Evolutionary conservation across 1,140 invertebrate genomes (phyloP), one percentile per base, ranked within the genome.

Genomic region (Trichonephila inaurata): DNA sequence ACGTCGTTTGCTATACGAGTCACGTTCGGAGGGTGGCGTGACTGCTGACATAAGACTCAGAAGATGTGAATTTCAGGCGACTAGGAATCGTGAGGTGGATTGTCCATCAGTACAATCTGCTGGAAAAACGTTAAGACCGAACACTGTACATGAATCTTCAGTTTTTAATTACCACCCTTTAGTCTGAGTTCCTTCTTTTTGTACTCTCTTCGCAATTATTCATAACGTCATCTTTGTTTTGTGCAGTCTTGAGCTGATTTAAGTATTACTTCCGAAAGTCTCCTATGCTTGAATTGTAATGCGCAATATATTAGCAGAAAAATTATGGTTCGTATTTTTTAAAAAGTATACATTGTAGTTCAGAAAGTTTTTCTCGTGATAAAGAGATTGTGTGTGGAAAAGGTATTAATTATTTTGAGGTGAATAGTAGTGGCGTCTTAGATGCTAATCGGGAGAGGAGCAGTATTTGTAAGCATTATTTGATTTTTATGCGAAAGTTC

Each of bases 41-140:
- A 92, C 91, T 92, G 66, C 91, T 92, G 91, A 87, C 85, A 92
- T 77, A 92, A 87, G 85, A 87, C 91, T 86, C 90, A 40, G 44
- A 62, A 92, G 64, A 92, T 92, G 91, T 92, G 83, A 92, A 92
- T 87, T 92, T 86, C 64, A 66, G 90, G 81, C 72, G 90, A 64
- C 81, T 60, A 60, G 51, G 61, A 86, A 92, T 92, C 91, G 91
- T 87, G 51, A 92, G 91, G 87, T 92, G 83, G 91, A 92, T 92
- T 58, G 66, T 0, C 91, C 85, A 87, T 92, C 91, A 77, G 72
- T 28, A 40, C 72, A 77, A 77, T 77, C 72, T 33, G 62, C 33
- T 40, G 28, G 24, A 77, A 77, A 77, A 28, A 18, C 33, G 18
- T 28, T 33, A 77, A 77, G 72, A 33, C 72, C 33, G 33, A 16